phyloP scores from a whole-genome alignment of 2,888 invertebrate species.

The Aphodius sticticus region DNA sequence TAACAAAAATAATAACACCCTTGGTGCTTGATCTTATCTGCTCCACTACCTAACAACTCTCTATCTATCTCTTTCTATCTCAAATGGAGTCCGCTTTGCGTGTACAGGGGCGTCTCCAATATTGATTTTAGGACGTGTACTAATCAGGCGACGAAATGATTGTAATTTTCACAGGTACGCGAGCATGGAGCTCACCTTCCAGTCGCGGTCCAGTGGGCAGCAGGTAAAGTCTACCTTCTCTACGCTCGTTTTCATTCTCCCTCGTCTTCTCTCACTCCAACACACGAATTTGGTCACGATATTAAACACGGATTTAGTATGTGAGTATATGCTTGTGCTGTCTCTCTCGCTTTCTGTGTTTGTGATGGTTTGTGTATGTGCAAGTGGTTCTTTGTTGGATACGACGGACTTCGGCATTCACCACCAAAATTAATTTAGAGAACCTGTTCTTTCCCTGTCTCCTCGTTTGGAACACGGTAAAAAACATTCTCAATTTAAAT shows the following conservation, averaged over 20 bases:
- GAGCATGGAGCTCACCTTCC: background rate
- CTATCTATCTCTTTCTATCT: background rate
- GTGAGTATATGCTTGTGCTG: background rate
- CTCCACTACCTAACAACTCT: background rate
- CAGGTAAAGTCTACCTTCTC: constrained; percentile 39
- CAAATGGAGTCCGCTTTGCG: background rate
- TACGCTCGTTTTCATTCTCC: constrained; percentile 35
- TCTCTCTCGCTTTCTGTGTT: background rate
- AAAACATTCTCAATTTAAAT: too few species aligned
- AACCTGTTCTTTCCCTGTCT: constrained; percentile 53
- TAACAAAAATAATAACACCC: background rate
- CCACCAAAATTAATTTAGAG: constrained; percentile 58
- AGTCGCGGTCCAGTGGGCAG: constrained; percentile 39
- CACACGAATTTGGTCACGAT: constrained; percentile 36
- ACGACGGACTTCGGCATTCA: constrained; percentile 50
- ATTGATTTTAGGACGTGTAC: constrained; percentile 48
- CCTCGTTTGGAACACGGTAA: background rate
- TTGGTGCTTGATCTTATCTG: background rate
- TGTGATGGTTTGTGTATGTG: background rate
- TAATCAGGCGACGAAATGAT: constrained; percentile 52
- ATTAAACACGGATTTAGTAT: background rate
- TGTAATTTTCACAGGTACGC: constrained; percentile 53
- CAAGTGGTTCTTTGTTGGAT: background rate
- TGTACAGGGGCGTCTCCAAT: constrained; percentile 27
- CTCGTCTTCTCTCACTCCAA: constrained; percentile 27